Base-by-base conservation (phyloP, 2,888 invertebrate genomes). In the Cepaea hortensis region DNA sequence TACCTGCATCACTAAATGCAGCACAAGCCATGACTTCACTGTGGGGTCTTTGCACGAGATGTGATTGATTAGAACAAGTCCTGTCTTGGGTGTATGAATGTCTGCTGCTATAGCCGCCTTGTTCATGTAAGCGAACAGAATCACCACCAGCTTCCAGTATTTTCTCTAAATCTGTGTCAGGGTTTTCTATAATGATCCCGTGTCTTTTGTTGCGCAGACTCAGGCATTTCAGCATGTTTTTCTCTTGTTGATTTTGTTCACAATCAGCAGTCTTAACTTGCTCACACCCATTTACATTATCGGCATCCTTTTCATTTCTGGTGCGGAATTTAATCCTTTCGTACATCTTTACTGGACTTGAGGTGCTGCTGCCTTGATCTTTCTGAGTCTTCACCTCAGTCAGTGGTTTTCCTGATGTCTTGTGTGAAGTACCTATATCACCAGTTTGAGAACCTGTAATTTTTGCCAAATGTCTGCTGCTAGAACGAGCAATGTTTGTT, bases 311-410 rank as follows among this genome's bases (percentile, higher is more conserved):
- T 23, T 62, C 76, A 68, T 48, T 23, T 68, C 50, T 79, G 23
- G 55, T 65, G n/a, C 35, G n/a, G 35, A 62, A 76, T 11, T 76
- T 65, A 35, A 82, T 68, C 23, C 11, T 81, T 20, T 76, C 65
- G 50, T 18, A 70, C 20, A 72, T 70, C 83, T 83, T 86, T 15
- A 83, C 61, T n/a, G 86, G 83, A 20, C 86, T 86, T 61, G 76
- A 68, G 3, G 83, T 83, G 55, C 86, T 86, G 79, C 48, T 83
- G 50, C 79, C 70, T 55, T 86, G 82, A 62, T 86, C 83, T 62
- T 70, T 77, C 9, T 15, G 46, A 20, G 61, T 76, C 55, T 68
- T 86, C 48, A 86, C 79, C 35, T 77, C 76, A 76, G 75, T 76
- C 11, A 50, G 61, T 4, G 70, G 13, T 20, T 81, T 62, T 46